phyloP scores from a whole-genome alignment of 1,140 invertebrate species.

The Macrocentrus cingulum region DNA sequence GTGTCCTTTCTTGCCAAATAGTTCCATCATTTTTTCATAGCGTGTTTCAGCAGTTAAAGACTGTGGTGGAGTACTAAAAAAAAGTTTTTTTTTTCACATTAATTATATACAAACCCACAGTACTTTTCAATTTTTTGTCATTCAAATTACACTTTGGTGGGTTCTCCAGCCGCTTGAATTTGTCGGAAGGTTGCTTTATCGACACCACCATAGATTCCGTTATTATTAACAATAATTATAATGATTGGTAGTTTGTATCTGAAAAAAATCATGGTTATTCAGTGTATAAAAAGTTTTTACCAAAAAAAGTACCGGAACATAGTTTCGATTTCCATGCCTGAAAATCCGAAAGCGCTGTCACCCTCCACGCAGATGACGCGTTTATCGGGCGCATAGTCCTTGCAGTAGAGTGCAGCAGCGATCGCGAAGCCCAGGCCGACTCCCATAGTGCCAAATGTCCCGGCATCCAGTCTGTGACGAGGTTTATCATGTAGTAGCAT shows the following conservation, averaged over 20 bases:
- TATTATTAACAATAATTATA: slow-evolving; percentile 93
- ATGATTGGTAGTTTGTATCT: slow-evolving; percentile 91
- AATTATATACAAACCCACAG: slow-evolving; percentile 6
- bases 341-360: slow-evolving; percentile 96
- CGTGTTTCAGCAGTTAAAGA: slow-evolving; percentile 73
- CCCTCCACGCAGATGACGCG: slow-evolving; percentile 87
- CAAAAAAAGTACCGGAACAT: slow-evolving; percentile 69
- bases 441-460: slow-evolving; percentile 96
- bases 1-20: slow-evolving; percentile 81
- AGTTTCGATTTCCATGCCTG: slow-evolving; percentile 96
- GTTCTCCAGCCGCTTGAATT: slow-evolving; percentile 68
- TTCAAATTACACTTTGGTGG: slow-evolving; percentile 63
- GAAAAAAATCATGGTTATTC: background rate
- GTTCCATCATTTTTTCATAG: slow-evolving; percentile 88
- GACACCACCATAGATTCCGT: slow-evolving; percentile 89
- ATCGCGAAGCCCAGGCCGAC: slow-evolving; percentile 92
- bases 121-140: background rate
- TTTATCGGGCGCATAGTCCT: slow-evolving; percentile 77
- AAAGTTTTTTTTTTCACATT: slow-evolving; percentile 32
- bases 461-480: slow-evolving; percentile 84
- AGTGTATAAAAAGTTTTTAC: slow-evolving; percentile 1
- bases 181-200: slow-evolving; percentile 73
- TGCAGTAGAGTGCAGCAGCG: slow-evolving; percentile 87
- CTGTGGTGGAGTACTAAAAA: slow-evolving; percentile 77
- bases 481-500: slow-evolving; percentile 82